Base-by-base conservation (phyloP, 2,113 vertebrate genomes). In the Callipepla californica region DNA sequence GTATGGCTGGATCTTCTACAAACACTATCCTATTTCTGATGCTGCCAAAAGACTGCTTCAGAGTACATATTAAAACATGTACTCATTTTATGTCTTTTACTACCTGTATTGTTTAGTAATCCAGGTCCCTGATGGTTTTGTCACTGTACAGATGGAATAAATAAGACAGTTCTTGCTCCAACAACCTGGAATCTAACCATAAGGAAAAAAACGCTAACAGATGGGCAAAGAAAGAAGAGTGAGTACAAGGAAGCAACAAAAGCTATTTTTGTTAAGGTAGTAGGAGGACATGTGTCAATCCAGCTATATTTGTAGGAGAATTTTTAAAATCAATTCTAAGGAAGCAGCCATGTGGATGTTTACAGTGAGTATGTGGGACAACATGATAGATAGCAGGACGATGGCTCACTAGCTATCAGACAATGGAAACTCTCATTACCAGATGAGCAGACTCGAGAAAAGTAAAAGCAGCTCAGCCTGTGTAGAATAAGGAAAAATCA, bases 241-340 rank as follows among this genome's bases (percentile, higher is more conserved):
- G 91, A 89, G 87, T 44, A 80, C 66, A 92, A 61, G 85, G 82
- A 94, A 95, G 91, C 68, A 95, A 48, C 2, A 63, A 82, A 82
- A 89, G 82, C 87, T 95, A 96, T 95, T 95, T 94, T 92, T 50
- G 94, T 73, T 48, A 55, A 89, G 67, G 63, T 87, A 65, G 96
- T 96, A 95, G 93, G 94, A 95, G 93, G 96, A 89, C 89, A 65
- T 76, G 83, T 96, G 93, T 95, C 93, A 95, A 95, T 95, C 93
- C 53, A 91, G 72, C 63, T 81, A 14, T 69, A 77, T 28, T 73
- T 77, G 55, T 73, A 18, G 58, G 70, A 61, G 75, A 81, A 68
- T 87, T 91, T 92, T 21, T 79, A 94, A 89, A 89, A 81, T 0
- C 48, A 85, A 61, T 85, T 82, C 66, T 76, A 89, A 95, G 77